Evolutionary conservation across 2,113 vertebrate species (phyloP).

Genomic region (Micronycteris hirsuta): DNA sequence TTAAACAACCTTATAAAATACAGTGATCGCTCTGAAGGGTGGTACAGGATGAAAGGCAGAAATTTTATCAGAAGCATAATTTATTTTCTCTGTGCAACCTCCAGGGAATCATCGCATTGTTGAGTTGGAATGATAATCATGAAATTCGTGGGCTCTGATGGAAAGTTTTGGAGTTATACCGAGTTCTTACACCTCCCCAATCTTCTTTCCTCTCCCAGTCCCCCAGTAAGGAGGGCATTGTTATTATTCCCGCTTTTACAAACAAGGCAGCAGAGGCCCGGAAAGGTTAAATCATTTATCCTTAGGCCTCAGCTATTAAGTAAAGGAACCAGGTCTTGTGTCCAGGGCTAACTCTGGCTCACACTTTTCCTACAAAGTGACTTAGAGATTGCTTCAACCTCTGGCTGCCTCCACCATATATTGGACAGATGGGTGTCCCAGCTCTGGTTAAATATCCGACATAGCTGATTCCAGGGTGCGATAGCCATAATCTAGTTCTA

Average conservation of each 20-base stretch:
- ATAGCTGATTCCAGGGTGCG: neutral
- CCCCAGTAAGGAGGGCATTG: neutral
- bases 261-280: neutral
- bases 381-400: neutral
- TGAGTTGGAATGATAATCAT: neutral
- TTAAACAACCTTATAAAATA: neutral
- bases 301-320: neutral
- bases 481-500: neutral
- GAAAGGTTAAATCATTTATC: neutral
- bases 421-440: neutral
- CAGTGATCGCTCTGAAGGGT: neutral
- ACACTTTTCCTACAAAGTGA: neutral
- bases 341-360: neutral
- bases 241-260: neutral
- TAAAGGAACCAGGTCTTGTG: neutral
- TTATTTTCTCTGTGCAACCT: neutral
- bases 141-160: neutral
- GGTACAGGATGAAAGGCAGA: neutral
- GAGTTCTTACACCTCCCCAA: neutral
- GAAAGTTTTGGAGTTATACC: neutral
- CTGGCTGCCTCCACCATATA: neutral
- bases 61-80: neutral
- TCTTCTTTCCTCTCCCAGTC: neutral
- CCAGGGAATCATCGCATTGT: neutral
- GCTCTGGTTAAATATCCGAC: neutral